Percentiles rank a stretch among this genome's conserved stretches.
These are phyloP conservation scores for Cistogaster globosa DNA, from an alignment of 2,888 invertebrate species.

Conservation along the genomic window DNA sequence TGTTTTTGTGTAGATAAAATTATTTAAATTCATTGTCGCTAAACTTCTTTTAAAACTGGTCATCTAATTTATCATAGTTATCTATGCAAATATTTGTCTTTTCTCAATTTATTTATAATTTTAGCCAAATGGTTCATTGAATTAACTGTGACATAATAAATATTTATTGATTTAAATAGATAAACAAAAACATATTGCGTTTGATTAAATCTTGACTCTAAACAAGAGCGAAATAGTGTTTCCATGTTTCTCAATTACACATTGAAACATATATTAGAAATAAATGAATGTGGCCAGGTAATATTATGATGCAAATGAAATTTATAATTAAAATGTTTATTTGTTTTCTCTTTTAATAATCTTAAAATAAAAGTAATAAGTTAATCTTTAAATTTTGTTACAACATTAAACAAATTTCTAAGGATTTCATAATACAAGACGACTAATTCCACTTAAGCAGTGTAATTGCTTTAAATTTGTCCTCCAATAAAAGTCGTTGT, in stretches of 20 bases:
- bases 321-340: no score
- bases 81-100: constrained; percentile 61
- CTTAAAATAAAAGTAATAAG: no score
- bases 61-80: constrained; percentile 58
- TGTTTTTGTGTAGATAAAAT: constrained; percentile 11
- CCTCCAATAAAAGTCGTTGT: no score
- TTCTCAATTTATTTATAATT: constrained; percentile 36
- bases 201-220: constrained; percentile 39
- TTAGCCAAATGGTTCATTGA: constrained; percentile 45
- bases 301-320: no score
- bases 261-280: neutral
- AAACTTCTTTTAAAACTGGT: constrained; percentile 44
- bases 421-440: no score
- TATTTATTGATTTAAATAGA: constrained; percentile 57
- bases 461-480: no score
- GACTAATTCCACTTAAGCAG: no score
- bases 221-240: constrained; percentile 57
- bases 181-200: neutral
- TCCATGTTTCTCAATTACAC: neutral
- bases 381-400: no score
- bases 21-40: constrained; percentile 35
- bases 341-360: no score
- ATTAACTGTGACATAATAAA: constrained; percentile 67
- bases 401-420: no score
- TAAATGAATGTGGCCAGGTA: neutral